Base-by-base conservation (phyloP, 2,888 invertebrate species). In the Matsumyia berberina region DNA sequence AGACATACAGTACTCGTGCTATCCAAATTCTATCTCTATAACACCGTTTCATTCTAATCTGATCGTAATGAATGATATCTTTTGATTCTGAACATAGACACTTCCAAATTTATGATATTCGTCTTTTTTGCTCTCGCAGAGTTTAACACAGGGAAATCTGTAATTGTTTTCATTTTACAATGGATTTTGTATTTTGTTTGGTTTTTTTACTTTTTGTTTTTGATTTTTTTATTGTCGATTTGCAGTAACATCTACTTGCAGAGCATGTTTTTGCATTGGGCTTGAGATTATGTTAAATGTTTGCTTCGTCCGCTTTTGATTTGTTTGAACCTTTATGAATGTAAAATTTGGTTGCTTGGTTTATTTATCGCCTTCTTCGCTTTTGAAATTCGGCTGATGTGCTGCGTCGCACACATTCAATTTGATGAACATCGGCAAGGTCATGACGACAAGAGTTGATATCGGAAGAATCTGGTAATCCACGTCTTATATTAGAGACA, bases 51-150 rank as follows among this genome's bases (percentile, higher is more conserved):
- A 42, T 42, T 72, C 31, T 42, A 8, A 15, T 69, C 6, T 64
- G 35, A n/a, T 24, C 64, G 5, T 39, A 29, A 11, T 66, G 67
- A 42, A 55, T 70, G 58, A 33, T 70, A 69, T 73, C 78, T 83
- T 83, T 83, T 83, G 83, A 83, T 83, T 83, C 83, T 83, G 83
- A 83, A 83, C 83, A 83, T 78, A 74, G 44, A 24, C 51, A 49
- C 9, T 33, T 1, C 8, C 15, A 79, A 72, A 46, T 24, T 60
- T 15, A 11, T 9, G 53, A 51, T 29, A 17, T 24, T 49, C 17
- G 8, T 19, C 35, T 39, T n/a, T n/a, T n/a, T 76, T 77, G 81
- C 51, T 70, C 29, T 17, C 12, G 76, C 64, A 58, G 58, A 62
- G 44, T 29, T n/a, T 39, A 29, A 31, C 11, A n/a, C 57, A 66